Evolutionary conservation across 2,888 invertebrate genomes (phyloP).

Genomic region (Drosophila anomalata): DNA sequence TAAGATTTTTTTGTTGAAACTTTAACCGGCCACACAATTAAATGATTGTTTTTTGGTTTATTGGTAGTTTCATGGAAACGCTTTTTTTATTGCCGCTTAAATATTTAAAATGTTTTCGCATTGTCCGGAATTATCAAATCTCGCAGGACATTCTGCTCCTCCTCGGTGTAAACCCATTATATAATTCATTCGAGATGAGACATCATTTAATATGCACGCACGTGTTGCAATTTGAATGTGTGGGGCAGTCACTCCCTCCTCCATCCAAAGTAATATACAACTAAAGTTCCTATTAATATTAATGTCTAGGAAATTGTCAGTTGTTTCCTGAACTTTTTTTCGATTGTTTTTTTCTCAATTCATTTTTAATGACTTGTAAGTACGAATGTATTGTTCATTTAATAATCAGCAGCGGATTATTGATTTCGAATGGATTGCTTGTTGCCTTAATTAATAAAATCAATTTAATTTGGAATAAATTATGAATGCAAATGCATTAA

Average conservation of each 20-base stretch:
- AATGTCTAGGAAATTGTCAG: constrained; percentile 40
- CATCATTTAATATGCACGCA: constrained; percentile 28
- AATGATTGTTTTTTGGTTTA: background rate
- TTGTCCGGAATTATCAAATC: constrained; percentile 29
- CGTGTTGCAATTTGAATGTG: constrained; percentile 17
- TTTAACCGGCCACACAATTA: background rate
- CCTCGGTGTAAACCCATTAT: background rate
- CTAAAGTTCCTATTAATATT: constrained; percentile 33
- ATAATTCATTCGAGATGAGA: constrained; percentile 12
- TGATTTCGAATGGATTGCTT: constrained; percentile 11
- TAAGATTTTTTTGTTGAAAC: background rate
- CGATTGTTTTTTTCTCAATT: constrained; percentile 1
- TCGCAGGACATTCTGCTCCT: constrained; percentile 22
- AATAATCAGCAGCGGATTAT: constrained; percentile 18
- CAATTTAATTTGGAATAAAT: constrained; percentile 35
- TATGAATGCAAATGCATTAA: constrained; percentile 41
- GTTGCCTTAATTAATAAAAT: constrained; percentile 41
- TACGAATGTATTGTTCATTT: constrained; percentile 13
- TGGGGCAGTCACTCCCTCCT: background rate
- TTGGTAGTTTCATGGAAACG: constrained; percentile 4
- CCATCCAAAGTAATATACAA: background rate
- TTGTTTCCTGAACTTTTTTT: background rate
- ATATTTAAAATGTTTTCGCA: constrained; percentile 35
- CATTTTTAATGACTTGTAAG: constrained; percentile 24
- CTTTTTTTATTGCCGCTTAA: constrained; percentile 21